Conservation (phyloP, 2,888 invertebrate genomes). For the Hydrotaea diabolus region DNA sequence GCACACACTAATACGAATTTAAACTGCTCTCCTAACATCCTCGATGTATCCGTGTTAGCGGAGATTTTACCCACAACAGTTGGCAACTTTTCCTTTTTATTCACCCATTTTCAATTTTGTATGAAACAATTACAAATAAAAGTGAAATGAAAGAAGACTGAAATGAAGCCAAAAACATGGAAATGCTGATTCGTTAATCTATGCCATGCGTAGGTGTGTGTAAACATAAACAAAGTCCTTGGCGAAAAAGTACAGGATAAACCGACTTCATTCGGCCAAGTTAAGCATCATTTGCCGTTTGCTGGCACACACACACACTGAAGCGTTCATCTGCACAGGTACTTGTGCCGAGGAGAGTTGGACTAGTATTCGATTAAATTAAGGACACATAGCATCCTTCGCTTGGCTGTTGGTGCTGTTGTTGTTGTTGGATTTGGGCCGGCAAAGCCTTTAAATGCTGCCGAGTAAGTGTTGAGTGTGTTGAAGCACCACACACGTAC, state of each 20-base stretch:
- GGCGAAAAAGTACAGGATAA: not conserved
- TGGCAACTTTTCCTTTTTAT: slow-evolving; percentile 39
- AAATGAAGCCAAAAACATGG: slow-evolving; percentile 16
- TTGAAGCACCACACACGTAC: not conserved
- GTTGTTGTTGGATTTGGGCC: slow-evolving; percentile 3
- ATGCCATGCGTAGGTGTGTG: slow-evolving; percentile 35
- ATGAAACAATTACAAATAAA: not conserved
- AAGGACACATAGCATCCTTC: slow-evolving; percentile 9
- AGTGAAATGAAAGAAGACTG: not conserved
- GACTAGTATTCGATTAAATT: slow-evolving; percentile 29
- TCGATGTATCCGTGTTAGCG: slow-evolving; percentile 8
- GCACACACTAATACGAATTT: no score
- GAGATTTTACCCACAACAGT: slow-evolving; percentile 14
- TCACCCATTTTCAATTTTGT: not conserved
- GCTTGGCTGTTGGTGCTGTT: slow-evolving; percentile 12
- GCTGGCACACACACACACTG: not conserved
- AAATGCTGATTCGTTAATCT: slow-evolving; percentile 41
- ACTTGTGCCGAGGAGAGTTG: not conserved
- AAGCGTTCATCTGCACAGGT: not conserved
- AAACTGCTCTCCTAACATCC: not conserved
- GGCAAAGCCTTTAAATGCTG: slow-evolving; percentile 30
- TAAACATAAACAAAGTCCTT: slow-evolving; percentile 41
- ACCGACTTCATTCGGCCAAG: slow-evolving; percentile 9
- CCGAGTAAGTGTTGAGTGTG: slow-evolving; percentile 10
- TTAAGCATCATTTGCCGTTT: slow-evolving; percentile 36